Percentiles rank a stretch among this genome's conserved stretches.
Evolutionary conservation across 2,797 vertebrate genomes (phyloP).

Genomic region (Otolemur crassicaudatus): DNA sequence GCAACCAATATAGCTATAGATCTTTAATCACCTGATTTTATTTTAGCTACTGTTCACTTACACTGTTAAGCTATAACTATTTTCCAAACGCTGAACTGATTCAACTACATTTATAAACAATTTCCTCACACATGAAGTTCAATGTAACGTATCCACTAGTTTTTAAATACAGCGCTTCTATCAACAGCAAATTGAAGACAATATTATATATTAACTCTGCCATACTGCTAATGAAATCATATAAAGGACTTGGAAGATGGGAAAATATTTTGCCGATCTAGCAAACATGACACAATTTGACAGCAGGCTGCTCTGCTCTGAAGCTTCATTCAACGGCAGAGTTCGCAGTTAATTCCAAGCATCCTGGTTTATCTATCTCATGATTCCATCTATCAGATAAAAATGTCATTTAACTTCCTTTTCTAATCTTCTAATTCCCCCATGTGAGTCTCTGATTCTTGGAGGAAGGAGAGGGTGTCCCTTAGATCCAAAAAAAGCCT

Average conservation of each 20-base stretch:
- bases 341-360: background rate
- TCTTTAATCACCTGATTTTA: slow-evolving; percentile 40
- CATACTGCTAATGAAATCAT: background rate
- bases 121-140: background rate
- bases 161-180: background rate
- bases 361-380: background rate
- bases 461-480: background rate
- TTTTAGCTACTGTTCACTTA: slow-evolving; percentile 44
- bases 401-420: slow-evolving; percentile 34
- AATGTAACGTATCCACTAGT: background rate
- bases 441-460: background rate
- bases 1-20: background rate
- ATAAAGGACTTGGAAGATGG: background rate
- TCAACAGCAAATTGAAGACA: background rate
- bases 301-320: background rate
- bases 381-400: background rate
- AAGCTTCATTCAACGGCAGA: background rate
- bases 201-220: background rate
- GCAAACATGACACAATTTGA: background rate
- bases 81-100: slow-evolving; percentile 43
- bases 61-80: slow-evolving; percentile 39
- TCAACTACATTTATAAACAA: slow-evolving; percentile 40
- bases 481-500: background rate
- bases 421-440: slow-evolving; percentile 42
- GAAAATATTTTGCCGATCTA: background rate